phyloP scores from a whole-genome alignment of 2,888 invertebrate genomes.

The Fissipunctia ypsillon region DNA sequence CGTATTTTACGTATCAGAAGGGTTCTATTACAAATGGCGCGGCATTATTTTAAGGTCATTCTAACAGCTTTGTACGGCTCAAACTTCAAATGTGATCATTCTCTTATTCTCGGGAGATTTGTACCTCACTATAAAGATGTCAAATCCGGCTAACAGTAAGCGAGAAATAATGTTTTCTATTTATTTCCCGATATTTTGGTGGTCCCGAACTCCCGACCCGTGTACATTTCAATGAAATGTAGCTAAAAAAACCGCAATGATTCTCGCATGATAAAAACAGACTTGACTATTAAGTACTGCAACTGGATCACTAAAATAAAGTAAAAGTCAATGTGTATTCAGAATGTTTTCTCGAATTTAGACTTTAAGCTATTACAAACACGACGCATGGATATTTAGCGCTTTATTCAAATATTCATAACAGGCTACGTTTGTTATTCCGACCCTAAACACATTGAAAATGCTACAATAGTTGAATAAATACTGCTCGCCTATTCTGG shows the following conservation, averaged over 20 bases:
- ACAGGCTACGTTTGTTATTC: not conserved
- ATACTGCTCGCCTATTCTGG: conserved; percentile 15
- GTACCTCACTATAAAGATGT: not conserved
- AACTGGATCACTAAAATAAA: conserved; percentile 10
- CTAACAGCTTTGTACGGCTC: not conserved
- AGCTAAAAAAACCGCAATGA: not conserved
- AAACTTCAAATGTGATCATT: conserved; percentile 9
- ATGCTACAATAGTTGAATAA: conserved; percentile 22
- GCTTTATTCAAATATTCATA: conserved; percentile 20
- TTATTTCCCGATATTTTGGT: conserved; percentile 9
- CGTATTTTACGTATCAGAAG: not conserved
- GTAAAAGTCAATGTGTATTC: not conserved
- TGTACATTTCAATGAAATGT: not conserved
- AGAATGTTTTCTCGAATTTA: conserved; percentile 7
- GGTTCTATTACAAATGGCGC: not conserved
- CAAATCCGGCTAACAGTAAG: not conserved
- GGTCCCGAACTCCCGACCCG: not conserved
- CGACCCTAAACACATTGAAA: conserved; percentile 1
- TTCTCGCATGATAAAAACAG: not conserved
- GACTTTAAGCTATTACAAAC: not conserved
- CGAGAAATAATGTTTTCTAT: conserved; percentile 12
- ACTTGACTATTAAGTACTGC: not conserved
- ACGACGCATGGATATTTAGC: conserved; percentile 4
- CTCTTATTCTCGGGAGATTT: conserved; percentile 4
- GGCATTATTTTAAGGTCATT: not conserved